Evolutionary conservation across 1,140 invertebrate genomes (phyloP).

Genomic region (Antheraea mylitta): DNA sequence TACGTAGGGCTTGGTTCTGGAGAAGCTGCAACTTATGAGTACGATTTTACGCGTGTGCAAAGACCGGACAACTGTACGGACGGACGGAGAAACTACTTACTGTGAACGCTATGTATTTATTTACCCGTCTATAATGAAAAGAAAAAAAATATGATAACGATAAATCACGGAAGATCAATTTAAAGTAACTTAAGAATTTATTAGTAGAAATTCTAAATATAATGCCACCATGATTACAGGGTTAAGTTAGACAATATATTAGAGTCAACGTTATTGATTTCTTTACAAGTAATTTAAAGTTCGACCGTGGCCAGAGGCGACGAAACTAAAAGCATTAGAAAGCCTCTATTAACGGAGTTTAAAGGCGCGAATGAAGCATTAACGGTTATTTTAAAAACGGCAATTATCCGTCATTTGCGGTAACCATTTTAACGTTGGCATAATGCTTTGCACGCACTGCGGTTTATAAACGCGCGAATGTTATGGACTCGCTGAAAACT

Average conservation of each 20-base stretch:
- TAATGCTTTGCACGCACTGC: neutral
- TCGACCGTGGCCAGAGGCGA: constrained; percentile 32
- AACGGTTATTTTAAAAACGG: constrained; percentile 19
- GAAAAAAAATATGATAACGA: neutral
- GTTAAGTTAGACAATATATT: constrained; percentile 22
- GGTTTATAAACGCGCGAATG: neutral
- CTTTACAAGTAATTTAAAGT: constrained; percentile 35
- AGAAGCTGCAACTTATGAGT: too few relatives aligned
- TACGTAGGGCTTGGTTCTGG: too few relatives aligned
- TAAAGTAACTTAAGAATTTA: neutral
- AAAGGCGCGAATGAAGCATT: constrained; percentile 31
- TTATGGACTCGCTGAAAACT: neutral
- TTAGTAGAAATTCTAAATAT: neutral
- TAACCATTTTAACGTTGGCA: constrained; percentile 2
- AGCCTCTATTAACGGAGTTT: constrained; percentile 35
- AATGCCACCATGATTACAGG: constrained; percentile 38
- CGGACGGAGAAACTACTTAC: too few relatives aligned
- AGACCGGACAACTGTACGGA: too few relatives aligned
- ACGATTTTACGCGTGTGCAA: too few relatives aligned
- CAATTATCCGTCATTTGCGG: constrained; percentile 16
- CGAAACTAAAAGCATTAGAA: constrained; percentile 32
- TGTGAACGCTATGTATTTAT: too few relatives aligned
- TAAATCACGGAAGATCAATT: neutral
- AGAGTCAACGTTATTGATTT: constrained; percentile 54
- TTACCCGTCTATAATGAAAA: too few relatives aligned